phyloP scores from a whole-genome alignment of 1,140 invertebrate species.

The Stegodyphus dumicola region DNA sequence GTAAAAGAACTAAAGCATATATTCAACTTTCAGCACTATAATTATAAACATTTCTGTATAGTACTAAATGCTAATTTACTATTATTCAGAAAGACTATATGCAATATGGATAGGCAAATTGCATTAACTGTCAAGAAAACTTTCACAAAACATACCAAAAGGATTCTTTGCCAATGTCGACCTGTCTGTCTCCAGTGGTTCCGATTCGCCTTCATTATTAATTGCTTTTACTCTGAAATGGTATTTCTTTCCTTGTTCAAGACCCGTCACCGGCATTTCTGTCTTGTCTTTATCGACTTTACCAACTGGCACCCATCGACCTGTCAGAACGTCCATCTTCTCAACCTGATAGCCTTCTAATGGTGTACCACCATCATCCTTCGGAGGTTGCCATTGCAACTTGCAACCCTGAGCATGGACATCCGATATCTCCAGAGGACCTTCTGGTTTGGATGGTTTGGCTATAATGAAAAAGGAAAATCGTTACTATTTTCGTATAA shows the following conservation, averaged over 20 bases:
- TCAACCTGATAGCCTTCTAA: constrained; percentile 90
- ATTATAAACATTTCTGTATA: not conserved
- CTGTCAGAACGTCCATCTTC: constrained; percentile 88
- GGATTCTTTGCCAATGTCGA: constrained; percentile 90
- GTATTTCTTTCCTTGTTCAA: constrained; percentile 93
- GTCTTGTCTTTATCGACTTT: constrained; percentile 86
- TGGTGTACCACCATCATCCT: constrained; percentile 94
- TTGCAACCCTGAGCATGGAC: constrained; percentile 76
- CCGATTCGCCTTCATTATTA: constrained; percentile 95
- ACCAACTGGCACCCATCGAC: constrained; percentile 70
- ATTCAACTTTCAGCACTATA: not conserved
- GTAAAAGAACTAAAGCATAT: too few relatives aligned
- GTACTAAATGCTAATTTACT: not conserved
- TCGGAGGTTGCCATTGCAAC: constrained; percentile 68
- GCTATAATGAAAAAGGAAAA: constrained; percentile 15
- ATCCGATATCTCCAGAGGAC: constrained; percentile 89
- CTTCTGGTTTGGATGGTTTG: constrained; percentile 86
- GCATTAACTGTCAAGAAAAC: too few relatives aligned
- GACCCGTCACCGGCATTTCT: constrained; percentile 85
- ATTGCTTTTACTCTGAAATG: constrained; percentile 96
- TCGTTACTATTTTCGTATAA: too few relatives aligned
- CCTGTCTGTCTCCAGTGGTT: constrained; percentile 89
- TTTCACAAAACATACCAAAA: constrained; percentile 71
- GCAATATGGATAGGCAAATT: not conserved
- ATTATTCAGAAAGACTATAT: not conserved